Percentiles rank a stretch among this genome's conserved stretches.
Conservation (phyloP, 1,140 invertebrate genomes). For the Apolygus lucorum region DNA sequence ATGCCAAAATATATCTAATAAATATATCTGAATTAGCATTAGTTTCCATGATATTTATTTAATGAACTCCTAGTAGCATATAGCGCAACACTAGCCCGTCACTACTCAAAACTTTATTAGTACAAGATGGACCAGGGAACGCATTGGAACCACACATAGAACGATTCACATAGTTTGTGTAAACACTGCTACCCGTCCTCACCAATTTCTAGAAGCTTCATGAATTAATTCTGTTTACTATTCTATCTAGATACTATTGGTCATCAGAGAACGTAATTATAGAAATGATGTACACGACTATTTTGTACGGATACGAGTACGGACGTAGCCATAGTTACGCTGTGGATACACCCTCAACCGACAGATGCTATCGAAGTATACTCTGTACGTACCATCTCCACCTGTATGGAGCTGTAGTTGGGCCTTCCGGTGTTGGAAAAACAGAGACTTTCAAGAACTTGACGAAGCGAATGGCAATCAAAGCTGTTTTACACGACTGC, state of each 20-base stretch:
- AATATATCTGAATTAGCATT: too few species aligned
- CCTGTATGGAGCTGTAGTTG: constrained; percentile 79
- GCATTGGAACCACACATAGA: too few species aligned
- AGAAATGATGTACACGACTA: constrained; percentile 77
- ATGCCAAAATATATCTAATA: too few species aligned
- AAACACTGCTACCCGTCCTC: too few species aligned
- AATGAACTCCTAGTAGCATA: too few species aligned
- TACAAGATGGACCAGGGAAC: too few species aligned
- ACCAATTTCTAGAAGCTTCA: too few species aligned
- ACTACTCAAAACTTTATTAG: too few species aligned
- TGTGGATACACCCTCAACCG: constrained; percentile 59
- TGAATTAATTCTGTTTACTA: too few species aligned
- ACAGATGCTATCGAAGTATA: constrained; percentile 75
- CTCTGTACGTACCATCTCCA: constrained; percentile 81
- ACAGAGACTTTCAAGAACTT: constrained; percentile 85
- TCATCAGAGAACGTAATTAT: constrained; percentile 64
- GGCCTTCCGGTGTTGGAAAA: constrained; percentile 81
- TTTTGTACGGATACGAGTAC: constrained; percentile 84
- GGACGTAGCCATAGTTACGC: constrained; percentile 66
- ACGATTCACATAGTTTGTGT: too few species aligned
- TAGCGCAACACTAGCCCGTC: too few species aligned
- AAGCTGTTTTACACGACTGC: constrained; percentile 91
- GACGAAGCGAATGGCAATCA: constrained; percentile 80
- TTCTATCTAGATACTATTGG: constrained; percentile 64
- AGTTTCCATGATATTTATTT: too few species aligned